Evolutionary conservation across 53 echinoderm and acorn worm species (phyloP).

Genomic region (Crossaster papposus): DNA sequence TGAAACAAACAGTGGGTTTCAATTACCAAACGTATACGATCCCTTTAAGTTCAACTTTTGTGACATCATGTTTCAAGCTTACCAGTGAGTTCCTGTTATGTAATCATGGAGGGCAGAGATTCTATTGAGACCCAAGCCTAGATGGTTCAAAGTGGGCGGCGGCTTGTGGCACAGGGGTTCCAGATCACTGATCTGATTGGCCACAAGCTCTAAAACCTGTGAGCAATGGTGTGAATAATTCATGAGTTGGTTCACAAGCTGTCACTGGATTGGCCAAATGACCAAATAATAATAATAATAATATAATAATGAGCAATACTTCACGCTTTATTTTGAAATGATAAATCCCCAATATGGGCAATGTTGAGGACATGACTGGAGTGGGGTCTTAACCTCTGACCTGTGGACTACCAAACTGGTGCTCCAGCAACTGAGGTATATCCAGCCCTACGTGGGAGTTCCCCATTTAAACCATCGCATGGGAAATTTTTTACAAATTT

Average conservation of each 20-base stretch:
- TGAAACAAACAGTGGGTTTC: no score
- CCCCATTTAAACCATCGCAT: no score
- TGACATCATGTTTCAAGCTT: neutral
- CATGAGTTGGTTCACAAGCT: neutral
- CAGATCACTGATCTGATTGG: slow-evolving; percentile 92
- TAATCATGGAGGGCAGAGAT: slow-evolving; percentile 89
- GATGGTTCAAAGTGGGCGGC: slow-evolving; percentile 78
- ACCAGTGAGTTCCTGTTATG: slow-evolving; percentile 87
- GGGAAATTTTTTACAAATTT: no score
- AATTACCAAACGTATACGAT: no score
- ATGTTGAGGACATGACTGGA: no score
- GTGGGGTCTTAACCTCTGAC: no score
- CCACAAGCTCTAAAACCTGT: slow-evolving; percentile 90
- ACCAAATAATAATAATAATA: no score
- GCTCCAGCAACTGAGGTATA: neutral
- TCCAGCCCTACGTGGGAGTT: neutral
- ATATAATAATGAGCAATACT: no score
- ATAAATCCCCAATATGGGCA: no score
- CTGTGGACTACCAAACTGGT: no score
- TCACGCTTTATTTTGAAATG: no score
- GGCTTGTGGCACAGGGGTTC: slow-evolving; percentile 83
- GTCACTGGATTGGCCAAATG: neutral
- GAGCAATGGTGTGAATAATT: neutral
- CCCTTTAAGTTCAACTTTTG: neutral
- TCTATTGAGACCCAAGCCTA: slow-evolving; percentile 84